Base-by-base conservation (phyloP, 2,888 invertebrate genomes). In the Phortica okadai region DNA sequence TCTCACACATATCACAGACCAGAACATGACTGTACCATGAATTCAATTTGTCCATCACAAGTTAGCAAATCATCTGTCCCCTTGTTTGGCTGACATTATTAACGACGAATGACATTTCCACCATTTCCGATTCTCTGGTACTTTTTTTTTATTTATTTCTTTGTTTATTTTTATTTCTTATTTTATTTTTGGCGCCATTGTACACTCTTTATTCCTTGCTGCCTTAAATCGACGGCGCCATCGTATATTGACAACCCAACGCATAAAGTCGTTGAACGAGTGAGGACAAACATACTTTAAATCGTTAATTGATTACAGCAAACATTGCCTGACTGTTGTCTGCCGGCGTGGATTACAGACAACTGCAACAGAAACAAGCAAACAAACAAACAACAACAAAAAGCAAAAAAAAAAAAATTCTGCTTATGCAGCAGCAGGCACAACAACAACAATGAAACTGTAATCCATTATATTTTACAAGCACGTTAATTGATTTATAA, bases 281-380 rank as follows among this genome's bases (percentile, higher is more conserved):
- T 54, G 14, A 14, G 14, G 1, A 14, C 50, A 50, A 50, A 50
- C 14, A 50, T 14, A 86, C 84, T 88, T 88, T 87, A 88, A 86
- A 86, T 87, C 88, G 86, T 88, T 86, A 86, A 86, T 86, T 86
- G 88, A 86, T 86, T 86, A 88, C 86, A 79, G 86, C 80, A 86
- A 85, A 88, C 85, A 87, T 86, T 88, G 87, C 14, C 42, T 16
- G 14, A 14, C 42, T 42, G 44, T 14, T 14, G 7, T 21, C 33
- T 33, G 64, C 41, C 10, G 14, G 64, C 14, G 7, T 41, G 74
- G 74, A 74, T 74, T 74, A 74, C 74, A 54, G 41, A 67, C 64
- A 66, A 73, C 14, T 16, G 50, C 54, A 73, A 58, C 72, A 21
- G 45, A 25, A 21, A 66, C 25, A 66, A 66, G 6, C 16, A 50